phyloP scores from a whole-genome alignment of 2,888 invertebrate genomes.

The Limulus polyphemus region DNA sequence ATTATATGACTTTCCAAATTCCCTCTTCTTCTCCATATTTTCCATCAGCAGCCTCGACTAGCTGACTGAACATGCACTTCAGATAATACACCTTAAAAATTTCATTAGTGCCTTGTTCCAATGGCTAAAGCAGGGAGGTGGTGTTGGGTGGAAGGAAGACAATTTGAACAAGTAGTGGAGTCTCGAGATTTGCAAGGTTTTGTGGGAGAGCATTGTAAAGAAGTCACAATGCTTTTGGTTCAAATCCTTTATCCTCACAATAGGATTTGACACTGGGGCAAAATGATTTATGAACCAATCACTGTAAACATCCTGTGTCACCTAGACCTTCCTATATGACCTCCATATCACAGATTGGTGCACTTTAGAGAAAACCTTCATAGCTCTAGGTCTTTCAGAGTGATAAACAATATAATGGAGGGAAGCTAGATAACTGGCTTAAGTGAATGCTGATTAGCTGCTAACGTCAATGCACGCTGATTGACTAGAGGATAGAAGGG shows the following conservation, averaged over 20 bases:
- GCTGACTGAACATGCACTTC: constrained; percentile 8
- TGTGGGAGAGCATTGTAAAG: constrained; percentile 6
- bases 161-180: constrained; percentile 14
- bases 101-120: constrained; percentile 17
- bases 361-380: constrained; percentile 28
- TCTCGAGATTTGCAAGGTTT: constrained; percentile 2
- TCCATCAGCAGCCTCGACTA: constrained; percentile 9
- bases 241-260: constrained; percentile 2
- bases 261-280: constrained; percentile 5
- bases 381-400: constrained; percentile 31
- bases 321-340: constrained; percentile 31
- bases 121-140: constrained; percentile 12
- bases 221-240: constrained; percentile 5
- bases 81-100: constrained; percentile 23
- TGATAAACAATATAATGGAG: no score
- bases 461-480: no score
- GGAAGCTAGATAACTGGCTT: no score
- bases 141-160: constrained; percentile 17
- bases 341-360: constrained; percentile 33
- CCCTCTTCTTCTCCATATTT: background rate
- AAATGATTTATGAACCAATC: constrained; percentile 25
- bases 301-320: constrained; percentile 29
- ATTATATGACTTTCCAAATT: constrained; percentile 23
- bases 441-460: no score
- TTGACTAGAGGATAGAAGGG: no score